These are phyloP conservation scores for Litocranius walleri DNA, from an alignment of 2,113 vertebrate genomes.

Conservation along the genomic window DNA sequence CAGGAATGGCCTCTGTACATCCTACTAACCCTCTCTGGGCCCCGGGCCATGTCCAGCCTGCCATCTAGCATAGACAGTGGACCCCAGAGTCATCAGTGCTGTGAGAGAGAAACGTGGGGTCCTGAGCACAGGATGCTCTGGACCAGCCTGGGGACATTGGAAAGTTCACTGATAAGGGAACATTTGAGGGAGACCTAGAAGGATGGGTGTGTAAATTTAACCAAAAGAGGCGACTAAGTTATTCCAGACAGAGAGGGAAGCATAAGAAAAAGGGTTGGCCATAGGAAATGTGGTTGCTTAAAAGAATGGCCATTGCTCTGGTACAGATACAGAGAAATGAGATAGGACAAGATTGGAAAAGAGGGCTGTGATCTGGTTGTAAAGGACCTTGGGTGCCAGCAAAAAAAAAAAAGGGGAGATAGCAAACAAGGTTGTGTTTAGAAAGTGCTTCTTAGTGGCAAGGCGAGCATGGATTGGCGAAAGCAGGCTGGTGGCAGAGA, in stretches of 20 bases:
- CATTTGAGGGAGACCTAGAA: not conserved
- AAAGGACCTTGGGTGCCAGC: accelerated
- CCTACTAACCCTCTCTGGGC: not conserved
- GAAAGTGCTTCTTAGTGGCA: not conserved
- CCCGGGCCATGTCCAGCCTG: not conserved
- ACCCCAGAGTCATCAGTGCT: not conserved
- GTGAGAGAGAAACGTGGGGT: accelerated
- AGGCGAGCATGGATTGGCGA: accelerated
- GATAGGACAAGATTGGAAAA: not conserved
- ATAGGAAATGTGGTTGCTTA: not conserved
- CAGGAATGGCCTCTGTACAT: accelerated
- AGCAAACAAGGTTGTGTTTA: not conserved
- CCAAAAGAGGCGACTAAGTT: not conserved
- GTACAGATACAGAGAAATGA: not conserved
- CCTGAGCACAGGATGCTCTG: not conserved
- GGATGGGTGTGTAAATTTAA: not conserved
- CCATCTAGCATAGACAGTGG: not conserved
- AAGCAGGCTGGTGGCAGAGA: not conserved
- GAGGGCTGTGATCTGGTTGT: not conserved
- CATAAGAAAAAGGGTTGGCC: not conserved
- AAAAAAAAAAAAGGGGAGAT: not conserved
- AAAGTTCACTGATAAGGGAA: not conserved
- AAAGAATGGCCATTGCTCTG: not conserved
- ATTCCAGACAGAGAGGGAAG: not conserved
- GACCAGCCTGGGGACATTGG: not conserved